Conservation (phyloP, 1,140 invertebrate genomes). For the Potamilus streckersoni region DNA sequence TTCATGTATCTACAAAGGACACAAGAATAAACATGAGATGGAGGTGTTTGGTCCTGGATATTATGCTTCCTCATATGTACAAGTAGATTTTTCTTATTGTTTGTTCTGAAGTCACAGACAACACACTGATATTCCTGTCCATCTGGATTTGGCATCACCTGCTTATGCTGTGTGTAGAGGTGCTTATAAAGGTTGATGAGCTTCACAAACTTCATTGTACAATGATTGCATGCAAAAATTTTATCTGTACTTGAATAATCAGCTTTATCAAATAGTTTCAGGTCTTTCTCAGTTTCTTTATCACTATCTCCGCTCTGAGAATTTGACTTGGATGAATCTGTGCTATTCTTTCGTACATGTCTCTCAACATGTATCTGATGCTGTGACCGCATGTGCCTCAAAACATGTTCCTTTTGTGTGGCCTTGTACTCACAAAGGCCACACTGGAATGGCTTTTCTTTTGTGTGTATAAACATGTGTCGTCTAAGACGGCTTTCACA, state of each 20-base stretch:
- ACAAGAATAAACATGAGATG: slow-evolving; percentile 63
- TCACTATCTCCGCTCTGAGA: neutral
- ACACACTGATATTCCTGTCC: slow-evolving; percentile 58
- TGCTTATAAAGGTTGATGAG: slow-evolving; percentile 66
- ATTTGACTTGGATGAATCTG: slow-evolving; percentile 10
- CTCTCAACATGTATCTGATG: slow-evolving; percentile 55
- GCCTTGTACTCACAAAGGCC: slow-evolving; percentile 60
- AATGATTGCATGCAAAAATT: slow-evolving; percentile 66
- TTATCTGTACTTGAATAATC: slow-evolving; percentile 60
- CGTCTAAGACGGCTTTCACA: slow-evolving; percentile 62
- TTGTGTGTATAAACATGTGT: slow-evolving; percentile 62
- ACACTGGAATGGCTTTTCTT: slow-evolving; percentile 63
- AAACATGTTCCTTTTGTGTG: slow-evolving; percentile 64
- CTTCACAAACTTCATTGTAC: slow-evolving; percentile 65
- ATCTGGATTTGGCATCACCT: slow-evolving; percentile 49
- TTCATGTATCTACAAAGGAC: slow-evolving; percentile 63
- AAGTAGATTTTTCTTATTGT: slow-evolving; percentile 60
- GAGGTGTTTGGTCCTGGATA: slow-evolving; percentile 54
- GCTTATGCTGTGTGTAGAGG: slow-evolving; percentile 60
- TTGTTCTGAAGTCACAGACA: slow-evolving; percentile 63
- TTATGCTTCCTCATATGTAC: slow-evolving; percentile 67
- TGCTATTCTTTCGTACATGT: slow-evolving; percentile 24
- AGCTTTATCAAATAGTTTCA: slow-evolving; percentile 34
- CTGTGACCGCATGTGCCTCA: slow-evolving; percentile 59
- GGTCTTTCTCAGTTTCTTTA: slow-evolving; percentile 25